These are phyloP conservation scores for Tholera decimalis DNA, from an alignment of 2,888 invertebrate genomes.

Conservation along the genomic window DNA sequence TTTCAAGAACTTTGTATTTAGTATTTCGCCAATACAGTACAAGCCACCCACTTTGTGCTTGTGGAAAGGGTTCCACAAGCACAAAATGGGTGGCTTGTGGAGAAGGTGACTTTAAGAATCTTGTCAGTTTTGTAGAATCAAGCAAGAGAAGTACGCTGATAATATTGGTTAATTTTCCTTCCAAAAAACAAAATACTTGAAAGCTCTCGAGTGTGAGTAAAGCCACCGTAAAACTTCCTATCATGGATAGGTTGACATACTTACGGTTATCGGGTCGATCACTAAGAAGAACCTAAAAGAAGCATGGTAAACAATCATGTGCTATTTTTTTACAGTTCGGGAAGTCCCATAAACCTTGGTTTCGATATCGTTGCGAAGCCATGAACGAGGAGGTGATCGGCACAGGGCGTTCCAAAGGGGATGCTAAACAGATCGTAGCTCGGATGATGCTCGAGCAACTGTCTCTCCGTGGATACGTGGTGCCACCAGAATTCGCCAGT, in stretches of 20 bases:
- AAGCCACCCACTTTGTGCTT: too few species aligned
- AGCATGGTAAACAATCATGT: not conserved
- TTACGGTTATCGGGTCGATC: not conserved
- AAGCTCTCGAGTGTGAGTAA: too few species aligned
- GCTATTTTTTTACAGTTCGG: constrained; percentile 26
- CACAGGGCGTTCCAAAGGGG: not conserved
- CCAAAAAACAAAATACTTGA: not conserved
- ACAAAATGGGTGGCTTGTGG: too few species aligned
- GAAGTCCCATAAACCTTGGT: constrained; percentile 6
- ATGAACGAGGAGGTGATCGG: not conserved
- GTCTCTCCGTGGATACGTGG: constrained; percentile 1
- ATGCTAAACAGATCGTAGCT: not conserved
- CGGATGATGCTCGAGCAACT: constrained; percentile 3
- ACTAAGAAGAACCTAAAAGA: not conserved
- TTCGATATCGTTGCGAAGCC: not conserved
- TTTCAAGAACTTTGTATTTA: not conserved
- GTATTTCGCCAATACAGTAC: too few species aligned
- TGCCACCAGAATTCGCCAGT: not conserved
- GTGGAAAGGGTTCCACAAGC: too few species aligned
- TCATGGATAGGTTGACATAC: too few species aligned
- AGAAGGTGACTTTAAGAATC: too few species aligned
- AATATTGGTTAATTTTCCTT: not conserved
- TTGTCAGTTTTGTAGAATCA: too few species aligned
- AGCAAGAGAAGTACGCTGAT: too few species aligned
- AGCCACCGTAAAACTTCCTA: too few species aligned